Conservation (phyloP, 2,113 vertebrate species). For the Kryptolebias marmoratus region DNA sequence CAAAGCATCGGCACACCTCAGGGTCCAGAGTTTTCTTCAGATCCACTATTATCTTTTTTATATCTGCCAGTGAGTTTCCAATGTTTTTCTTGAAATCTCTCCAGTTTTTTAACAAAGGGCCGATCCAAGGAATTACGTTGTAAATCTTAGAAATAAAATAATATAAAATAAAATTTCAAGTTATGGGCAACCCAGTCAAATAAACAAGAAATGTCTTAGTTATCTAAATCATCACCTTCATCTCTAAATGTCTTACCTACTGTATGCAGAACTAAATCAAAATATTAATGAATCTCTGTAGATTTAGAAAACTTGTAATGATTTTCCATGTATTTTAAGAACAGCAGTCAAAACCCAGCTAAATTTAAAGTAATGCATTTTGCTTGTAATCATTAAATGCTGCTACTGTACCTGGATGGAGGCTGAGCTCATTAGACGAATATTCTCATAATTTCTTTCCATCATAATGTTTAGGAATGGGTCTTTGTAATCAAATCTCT, state of each 20-base stretch:
- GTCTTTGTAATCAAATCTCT: slow-evolving; percentile 72
- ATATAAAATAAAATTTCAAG: background rate
- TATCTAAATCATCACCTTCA: too few species aligned
- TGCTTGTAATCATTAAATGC: background rate
- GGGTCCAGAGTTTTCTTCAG: slow-evolving; percentile 56
- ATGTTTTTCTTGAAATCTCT: slow-evolving; percentile 12
- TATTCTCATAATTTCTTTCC: slow-evolving; percentile 3
- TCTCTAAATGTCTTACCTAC: too few species aligned
- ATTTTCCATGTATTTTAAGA: too few species aligned
- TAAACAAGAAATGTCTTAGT: too few species aligned
- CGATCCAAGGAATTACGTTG: slow-evolving; percentile 51
- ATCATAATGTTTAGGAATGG: slow-evolving; percentile 48
- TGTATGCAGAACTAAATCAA: too few species aligned
- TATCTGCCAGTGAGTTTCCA: rapidly evolving
- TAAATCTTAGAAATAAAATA: background rate
- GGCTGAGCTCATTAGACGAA: slow-evolving; percentile 31
- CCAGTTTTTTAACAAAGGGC: slow-evolving; percentile 35
- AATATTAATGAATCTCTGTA: too few species aligned
- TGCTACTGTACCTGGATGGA: slow-evolving; percentile 12
- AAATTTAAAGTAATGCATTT: too few species aligned
- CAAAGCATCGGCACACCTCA: slow-evolving; percentile 50
- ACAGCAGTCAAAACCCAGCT: too few species aligned
- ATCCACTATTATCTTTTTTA: background rate
- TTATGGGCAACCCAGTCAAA: too few species aligned
- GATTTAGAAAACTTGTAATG: too few species aligned